Base-by-base conservation (phyloP, 2,797 vertebrate genomes). In the Glossophaga mutica region DNA sequence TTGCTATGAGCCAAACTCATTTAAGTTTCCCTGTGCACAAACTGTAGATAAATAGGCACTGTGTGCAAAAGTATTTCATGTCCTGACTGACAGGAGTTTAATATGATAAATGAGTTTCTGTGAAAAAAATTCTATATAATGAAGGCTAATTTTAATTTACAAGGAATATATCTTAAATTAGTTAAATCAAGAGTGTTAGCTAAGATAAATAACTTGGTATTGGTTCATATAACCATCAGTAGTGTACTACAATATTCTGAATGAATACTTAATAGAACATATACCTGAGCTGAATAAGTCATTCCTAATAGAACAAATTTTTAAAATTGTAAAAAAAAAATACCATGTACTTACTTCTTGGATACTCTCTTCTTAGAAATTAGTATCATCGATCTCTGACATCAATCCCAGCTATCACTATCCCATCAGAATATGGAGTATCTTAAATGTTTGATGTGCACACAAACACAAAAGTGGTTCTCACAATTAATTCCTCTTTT, bases 251-350 rank as follows among this genome's bases (percentile, higher is more conserved):
- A 81, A 95, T 70, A 70, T 67, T 89, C 32, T 91, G 57, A 96
- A 89, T 57, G 44, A 92, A 79, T 73, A 97, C 32, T 48, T 70
- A 79, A 85, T 62, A 62, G 48, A 79, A 95, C 86, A 4, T 90
- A 46, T 68, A 91, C 73, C 42, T 78, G 42, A 84, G 90, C 76
- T 76, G 59, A 94, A 71, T 94, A 96, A 91, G 77, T 34, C 87
- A 94, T 77, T n/a, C 24, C 29, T 92, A 82, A 91, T 42, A 91
- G 76, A 93, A 96, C 8, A 73, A 76, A 87, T n/a, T 93, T 97
- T 55, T 57, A 96, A 78, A 97, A 89, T 77, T 81, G 21, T 87
- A 90, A 93, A 79, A 96, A 90, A 93, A 79, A 97, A 97, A 96
- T 42, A 42, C 16, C 29, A 96, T 74, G 62, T 91, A 90, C 83